Evolutionary conservation across 2,797 vertebrate genomes (phyloP).

Genomic region (Enteromius afrohamiltoni): DNA sequence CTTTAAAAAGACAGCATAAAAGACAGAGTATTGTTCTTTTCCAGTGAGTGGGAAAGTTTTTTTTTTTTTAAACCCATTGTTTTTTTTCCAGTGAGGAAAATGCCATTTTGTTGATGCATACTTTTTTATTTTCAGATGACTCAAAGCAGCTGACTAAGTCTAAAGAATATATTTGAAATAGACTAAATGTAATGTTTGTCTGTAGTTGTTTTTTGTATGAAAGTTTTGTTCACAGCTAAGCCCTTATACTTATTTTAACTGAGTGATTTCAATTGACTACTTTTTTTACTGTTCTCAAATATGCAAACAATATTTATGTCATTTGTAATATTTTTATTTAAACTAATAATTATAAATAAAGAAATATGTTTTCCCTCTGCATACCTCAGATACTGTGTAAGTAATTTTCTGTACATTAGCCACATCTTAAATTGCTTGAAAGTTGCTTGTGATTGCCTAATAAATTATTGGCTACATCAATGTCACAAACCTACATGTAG

Average conservation of each 20-base stretch:
- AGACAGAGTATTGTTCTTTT: background rate
- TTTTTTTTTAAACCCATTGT: background rate
- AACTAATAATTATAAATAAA: slow-evolving; percentile 43
- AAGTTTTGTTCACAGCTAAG: slow-evolving; percentile 5
- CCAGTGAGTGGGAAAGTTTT: background rate
- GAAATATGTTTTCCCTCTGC: background rate
- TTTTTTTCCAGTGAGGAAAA: background rate
- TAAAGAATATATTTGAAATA: background rate
- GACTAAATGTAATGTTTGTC: background rate
- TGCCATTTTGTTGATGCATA: background rate
- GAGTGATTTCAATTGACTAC: slow-evolving; percentile 43
- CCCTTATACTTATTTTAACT: slow-evolving; percentile 31
- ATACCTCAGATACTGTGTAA: background rate
- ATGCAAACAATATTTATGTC: slow-evolving; percentile 48
- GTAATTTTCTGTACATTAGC: background rate
- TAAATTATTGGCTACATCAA: background rate
- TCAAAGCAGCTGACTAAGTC: background rate
- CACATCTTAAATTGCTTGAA: background rate
- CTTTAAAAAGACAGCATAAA: background rate
- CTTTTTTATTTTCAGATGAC: background rate
- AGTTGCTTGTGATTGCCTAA: background rate
- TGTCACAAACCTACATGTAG: background rate
- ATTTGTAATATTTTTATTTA: slow-evolving; percentile 58
- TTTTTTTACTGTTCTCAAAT: slow-evolving; percentile 54
- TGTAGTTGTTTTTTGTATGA: background rate